Evolutionary conservation across 2,797 vertebrate species (phyloP).

Genomic region (Megalops cyprinoides): DNA sequence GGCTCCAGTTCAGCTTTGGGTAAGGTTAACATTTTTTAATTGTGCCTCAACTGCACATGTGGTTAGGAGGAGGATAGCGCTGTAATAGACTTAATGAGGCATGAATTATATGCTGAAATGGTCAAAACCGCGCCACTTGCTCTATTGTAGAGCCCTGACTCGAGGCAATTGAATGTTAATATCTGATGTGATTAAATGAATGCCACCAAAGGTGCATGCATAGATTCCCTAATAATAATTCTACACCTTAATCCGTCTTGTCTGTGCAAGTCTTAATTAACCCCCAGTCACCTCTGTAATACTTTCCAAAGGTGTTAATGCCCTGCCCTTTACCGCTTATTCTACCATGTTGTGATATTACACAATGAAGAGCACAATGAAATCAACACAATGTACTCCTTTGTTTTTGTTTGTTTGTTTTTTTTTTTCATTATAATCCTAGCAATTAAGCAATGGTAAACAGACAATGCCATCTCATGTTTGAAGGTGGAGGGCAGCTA

Average conservation of each 20-base stretch:
- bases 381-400: too few species aligned
- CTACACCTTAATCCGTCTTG: not conserved
- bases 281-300: not conserved
- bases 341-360: too few species aligned
- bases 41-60: not conserved
- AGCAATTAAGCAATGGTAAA: too few species aligned
- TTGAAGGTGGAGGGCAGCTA: too few species aligned
- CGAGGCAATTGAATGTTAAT: too few species aligned
- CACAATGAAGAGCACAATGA: too few species aligned
- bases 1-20: slow-evolving; percentile 32
- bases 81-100: not conserved
- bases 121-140: not conserved
- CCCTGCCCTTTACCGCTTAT: too few species aligned
- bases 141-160: too few species aligned
- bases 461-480: too few species aligned
- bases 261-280: not conserved
- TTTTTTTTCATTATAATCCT: too few species aligned
- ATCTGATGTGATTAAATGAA: not conserved
- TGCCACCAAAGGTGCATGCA: not conserved
- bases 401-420: too few species aligned
- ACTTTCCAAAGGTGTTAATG: too few species aligned
- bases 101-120: not conserved
- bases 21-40: slow-evolving; percentile 44
- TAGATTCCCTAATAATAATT: not conserved
- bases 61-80: not conserved